Conservation (phyloP, 2,888 invertebrate species). For the Prostheceraeus crozeri region DNA sequence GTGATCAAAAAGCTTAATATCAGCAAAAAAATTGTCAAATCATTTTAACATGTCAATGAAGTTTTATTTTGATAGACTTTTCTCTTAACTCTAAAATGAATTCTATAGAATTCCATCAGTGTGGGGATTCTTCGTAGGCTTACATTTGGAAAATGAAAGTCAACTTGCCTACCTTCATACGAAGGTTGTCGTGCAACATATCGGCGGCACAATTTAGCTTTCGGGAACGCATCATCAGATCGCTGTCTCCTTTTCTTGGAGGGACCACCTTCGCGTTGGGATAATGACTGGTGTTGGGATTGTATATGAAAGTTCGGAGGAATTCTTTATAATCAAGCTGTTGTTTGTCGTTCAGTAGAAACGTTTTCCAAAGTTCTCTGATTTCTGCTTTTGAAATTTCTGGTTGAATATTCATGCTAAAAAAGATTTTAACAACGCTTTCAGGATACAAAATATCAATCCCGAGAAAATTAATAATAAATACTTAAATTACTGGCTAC, state of each 20-base stretch:
- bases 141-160: no score
- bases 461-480: no score
- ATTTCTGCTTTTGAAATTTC: conserved; percentile 53
- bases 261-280: conserved; percentile 55
- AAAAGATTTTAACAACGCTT: no score
- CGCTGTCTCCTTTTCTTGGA: conserved; percentile 53
- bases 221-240: conserved; percentile 52
- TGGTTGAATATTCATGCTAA: conserved; percentile 48
- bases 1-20: no score
- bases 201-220: conserved; percentile 55
- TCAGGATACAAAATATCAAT: no score
- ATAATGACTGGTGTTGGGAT: conserved; percentile 51
- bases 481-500: no score
- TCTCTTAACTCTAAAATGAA: no score
- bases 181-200: conserved; percentile 52
- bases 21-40: no score
- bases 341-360: conserved; percentile 54
- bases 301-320: conserved; percentile 55
- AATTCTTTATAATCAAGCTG: conserved; percentile 54
- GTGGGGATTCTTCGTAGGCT: no score
- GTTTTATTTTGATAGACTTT: no score
- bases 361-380: conserved; percentile 53
- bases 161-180: conserved; percentile 50
- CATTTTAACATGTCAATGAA: no score
- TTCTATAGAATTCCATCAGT: no score